phyloP scores from a whole-genome alignment of 2,113 vertebrate species.

The Columba livia region DNA sequence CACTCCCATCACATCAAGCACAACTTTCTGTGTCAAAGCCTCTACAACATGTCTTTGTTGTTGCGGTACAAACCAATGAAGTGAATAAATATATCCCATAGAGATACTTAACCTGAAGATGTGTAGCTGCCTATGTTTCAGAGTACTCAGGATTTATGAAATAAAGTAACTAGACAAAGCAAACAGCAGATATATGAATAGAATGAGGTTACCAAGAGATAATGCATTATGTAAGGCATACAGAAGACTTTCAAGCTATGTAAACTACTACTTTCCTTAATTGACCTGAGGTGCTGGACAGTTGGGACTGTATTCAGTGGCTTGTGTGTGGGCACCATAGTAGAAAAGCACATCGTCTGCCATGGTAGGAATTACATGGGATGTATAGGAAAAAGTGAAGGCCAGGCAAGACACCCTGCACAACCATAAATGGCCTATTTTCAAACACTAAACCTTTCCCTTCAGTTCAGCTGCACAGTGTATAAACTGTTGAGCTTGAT shows the following conservation, averaged over 20 bases:
- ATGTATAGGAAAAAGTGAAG: neutral
- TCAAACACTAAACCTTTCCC: neutral
- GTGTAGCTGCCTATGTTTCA: neutral
- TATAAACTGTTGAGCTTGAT: neutral
- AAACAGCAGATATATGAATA: neutral
- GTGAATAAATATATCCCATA: neutral
- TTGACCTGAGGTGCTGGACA: neutral
- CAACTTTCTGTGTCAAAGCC: neutral
- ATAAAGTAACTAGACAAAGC: neutral
- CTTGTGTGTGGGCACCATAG: fast-evolving
- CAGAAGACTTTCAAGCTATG: neutral
- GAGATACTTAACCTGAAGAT: neutral
- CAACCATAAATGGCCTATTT: neutral
- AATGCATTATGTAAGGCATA: neutral
- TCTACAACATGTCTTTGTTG: neutral
- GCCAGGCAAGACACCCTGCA: neutral
- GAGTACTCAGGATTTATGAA: neutral
- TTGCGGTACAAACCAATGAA: neutral
- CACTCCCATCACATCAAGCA: neutral
- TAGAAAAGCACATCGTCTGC: neutral
- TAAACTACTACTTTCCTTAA: neutral
- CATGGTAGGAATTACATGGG: neutral
- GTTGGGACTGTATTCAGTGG: neutral
- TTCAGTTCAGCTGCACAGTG: neutral
- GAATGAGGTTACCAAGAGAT: neutral